Percentiles rank a stretch among this genome's conserved stretches.
Evolutionary conservation across 1,140 invertebrate genomes (phyloP).

Genomic region (Proctacanthus coquilletti): DNA sequence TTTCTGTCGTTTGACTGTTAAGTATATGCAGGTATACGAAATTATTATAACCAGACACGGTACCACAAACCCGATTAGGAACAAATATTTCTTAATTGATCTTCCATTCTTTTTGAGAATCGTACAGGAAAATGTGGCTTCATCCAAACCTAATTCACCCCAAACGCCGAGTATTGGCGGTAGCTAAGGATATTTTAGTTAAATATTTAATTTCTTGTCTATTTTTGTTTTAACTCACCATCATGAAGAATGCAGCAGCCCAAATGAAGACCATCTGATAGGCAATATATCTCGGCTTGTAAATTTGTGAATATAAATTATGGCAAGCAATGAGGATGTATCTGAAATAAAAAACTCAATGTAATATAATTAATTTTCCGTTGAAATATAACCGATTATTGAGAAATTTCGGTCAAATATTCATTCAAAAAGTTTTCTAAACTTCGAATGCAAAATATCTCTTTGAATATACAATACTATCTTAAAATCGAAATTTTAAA

Average conservation of each 20-base stretch:
- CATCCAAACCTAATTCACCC: conserved; percentile 63
- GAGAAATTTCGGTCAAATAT: too few species aligned
- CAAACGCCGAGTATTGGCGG: conserved; percentile 66
- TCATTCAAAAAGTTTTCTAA: too few species aligned
- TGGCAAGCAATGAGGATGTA: conserved; percentile 69
- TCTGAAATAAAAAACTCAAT: conserved; percentile 39
- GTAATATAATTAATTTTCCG: too few species aligned
- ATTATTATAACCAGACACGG: conserved; percentile 68
- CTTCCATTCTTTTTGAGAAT: conserved; percentile 59
- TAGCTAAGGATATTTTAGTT: conserved; percentile 32
- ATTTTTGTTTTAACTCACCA: conserved; percentile 40
- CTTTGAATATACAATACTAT: too few species aligned
- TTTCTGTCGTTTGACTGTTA: conserved; percentile 54
- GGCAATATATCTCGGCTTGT: conserved; percentile 51
- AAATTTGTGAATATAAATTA: conserved; percentile 55
- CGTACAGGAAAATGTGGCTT: conserved; percentile 68
- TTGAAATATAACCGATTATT: too few species aligned
- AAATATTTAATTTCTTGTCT: conserved; percentile 1
- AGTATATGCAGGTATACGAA: conserved; percentile 75
- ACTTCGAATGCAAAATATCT: too few species aligned
- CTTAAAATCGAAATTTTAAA: too few species aligned
- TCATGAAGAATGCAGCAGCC: conserved; percentile 47
- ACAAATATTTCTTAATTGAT: conserved; percentile 75
- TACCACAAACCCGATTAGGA: conserved; percentile 64
- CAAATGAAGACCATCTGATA: conserved; percentile 63